Conservation (phyloP, 2,113 vertebrate species). For the Seriola quinqueradiata region DNA sequence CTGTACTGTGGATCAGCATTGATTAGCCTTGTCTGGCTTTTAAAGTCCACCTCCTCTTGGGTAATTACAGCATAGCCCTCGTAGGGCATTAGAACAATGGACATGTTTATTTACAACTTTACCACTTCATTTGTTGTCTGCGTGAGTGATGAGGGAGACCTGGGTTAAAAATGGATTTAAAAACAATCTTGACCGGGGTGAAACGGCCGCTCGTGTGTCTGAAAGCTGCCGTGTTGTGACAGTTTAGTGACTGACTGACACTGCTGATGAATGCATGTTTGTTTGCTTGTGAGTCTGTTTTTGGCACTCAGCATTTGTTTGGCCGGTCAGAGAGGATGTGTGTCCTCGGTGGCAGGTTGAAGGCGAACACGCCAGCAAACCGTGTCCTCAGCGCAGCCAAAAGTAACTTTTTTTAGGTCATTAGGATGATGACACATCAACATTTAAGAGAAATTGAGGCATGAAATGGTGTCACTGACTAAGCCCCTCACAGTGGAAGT, state of each 20-base stretch:
- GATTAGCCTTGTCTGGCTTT: slow-evolving; percentile 51
- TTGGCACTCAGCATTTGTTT: slow-evolving; percentile 47
- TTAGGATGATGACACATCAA: slow-evolving; percentile 14
- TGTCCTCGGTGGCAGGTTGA: slow-evolving; percentile 28
- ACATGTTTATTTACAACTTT: slow-evolving; percentile 51
- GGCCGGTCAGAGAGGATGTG: slow-evolving; percentile 42
- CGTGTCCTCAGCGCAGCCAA: not conserved
- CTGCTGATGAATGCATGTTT: slow-evolving; percentile 48
- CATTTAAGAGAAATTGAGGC: slow-evolving; percentile 32
- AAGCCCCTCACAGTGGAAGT: slow-evolving; percentile 22
- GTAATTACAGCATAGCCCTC: slow-evolving; percentile 46
- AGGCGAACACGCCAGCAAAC: not conserved
- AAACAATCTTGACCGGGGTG: slow-evolving; percentile 15
- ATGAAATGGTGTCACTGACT: slow-evolving; percentile 20
- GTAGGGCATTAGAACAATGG: slow-evolving; percentile 34
- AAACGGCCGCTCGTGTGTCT: not conserved
- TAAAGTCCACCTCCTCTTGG: slow-evolving; percentile 35
- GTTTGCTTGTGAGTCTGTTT: slow-evolving; percentile 35
- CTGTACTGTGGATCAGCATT: slow-evolving; percentile 45
- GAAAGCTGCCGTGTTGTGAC: slow-evolving; percentile 19
- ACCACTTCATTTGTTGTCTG: slow-evolving; percentile 24
- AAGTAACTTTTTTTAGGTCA: slow-evolving; percentile 3
- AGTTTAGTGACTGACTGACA: slow-evolving; percentile 40
- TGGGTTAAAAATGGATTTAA: slow-evolving; percentile 28
- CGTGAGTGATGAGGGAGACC: slow-evolving; percentile 28